A percentile compares a stretch with the other conserved stretches of the same genome.
Evolutionary conservation across 23 tunicate species (phyloP).

Genomic region (Trididemnum clinides): DNA sequence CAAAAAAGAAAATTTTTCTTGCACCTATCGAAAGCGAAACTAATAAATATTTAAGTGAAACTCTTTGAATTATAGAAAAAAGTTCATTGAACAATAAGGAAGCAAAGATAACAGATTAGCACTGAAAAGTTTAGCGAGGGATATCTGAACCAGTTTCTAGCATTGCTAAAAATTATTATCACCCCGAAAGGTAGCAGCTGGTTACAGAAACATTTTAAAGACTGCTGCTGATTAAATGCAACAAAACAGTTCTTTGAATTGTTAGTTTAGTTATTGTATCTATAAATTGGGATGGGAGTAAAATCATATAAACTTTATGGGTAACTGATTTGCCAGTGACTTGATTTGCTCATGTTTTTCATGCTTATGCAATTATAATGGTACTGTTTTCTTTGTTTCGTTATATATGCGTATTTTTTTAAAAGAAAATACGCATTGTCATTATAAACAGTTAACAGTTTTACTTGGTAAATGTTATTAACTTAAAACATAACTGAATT

Average conservation of each 20-base stretch:
- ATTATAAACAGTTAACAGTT: no score
- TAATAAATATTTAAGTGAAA: neutral
- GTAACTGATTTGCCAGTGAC: no score
- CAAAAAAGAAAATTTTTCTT: neutral
- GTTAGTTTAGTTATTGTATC: no score
- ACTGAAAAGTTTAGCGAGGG: neutral
- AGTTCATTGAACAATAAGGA: neutral
- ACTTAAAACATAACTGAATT: no score
- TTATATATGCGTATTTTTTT: no score
- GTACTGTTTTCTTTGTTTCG: no score
- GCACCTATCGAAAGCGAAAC: neutral
- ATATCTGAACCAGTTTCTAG: neutral
- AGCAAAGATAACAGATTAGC: neutral
- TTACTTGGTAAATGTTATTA: no score
- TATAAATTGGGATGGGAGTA: no score
- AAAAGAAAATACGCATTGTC: no score
- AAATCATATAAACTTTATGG: no score
- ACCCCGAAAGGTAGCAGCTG: neutral
- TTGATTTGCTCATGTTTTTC: no score
- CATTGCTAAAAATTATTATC: neutral
- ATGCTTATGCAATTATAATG: no score
- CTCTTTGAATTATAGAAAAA: neutral
- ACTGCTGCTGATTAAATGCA: neutral
- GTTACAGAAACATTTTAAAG: neutral
- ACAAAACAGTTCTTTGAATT: neutral